Conservation (phyloP, 2,888 invertebrate species). For the Eucriotettix oculatus region DNA sequence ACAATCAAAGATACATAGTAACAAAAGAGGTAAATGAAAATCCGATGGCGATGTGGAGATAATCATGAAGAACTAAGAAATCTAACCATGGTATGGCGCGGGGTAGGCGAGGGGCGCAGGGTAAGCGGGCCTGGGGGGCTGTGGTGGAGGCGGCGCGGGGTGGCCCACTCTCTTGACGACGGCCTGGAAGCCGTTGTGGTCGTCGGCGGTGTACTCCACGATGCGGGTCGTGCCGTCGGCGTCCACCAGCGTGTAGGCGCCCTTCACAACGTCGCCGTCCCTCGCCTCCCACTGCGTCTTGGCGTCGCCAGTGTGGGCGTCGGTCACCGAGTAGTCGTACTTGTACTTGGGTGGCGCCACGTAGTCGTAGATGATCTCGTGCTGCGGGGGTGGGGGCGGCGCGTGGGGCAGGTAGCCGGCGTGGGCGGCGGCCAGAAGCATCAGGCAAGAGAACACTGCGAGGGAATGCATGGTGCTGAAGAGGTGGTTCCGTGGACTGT, state of each 20-base stretch:
- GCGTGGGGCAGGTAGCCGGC: neutral
- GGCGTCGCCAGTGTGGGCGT: neutral
- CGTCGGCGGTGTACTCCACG: conserved; percentile 17
- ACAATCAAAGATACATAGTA: too few relatives aligned
- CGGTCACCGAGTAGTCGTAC: neutral
- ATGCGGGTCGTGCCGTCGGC: conserved; percentile 4
- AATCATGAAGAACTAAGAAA: too few relatives aligned
- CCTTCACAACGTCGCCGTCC: neutral
- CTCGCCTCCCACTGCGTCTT: neutral
- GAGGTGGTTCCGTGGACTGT: too few relatives aligned
- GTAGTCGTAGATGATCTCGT: neutral
- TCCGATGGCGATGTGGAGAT: too few relatives aligned
- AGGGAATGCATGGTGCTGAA: neutral
- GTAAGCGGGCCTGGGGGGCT: neutral
- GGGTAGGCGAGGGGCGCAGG: neutral
- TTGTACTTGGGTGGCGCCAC: neutral
- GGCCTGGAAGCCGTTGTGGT: conserved; percentile 17
- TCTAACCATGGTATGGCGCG: neutral
- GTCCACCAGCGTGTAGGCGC: neutral
- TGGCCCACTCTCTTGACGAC: conserved; percentile 15
- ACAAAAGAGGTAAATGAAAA: too few relatives aligned
- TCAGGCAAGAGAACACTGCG: neutral
- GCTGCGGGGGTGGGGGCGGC: neutral
- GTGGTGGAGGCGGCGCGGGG: neutral
- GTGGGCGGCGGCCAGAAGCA: neutral